Percentiles rank a stretch among this genome's conserved stretches.
Evolutionary conservation across 2,888 invertebrate genomes (phyloP).

Genomic region (Agapetus fuscipes): DNA sequence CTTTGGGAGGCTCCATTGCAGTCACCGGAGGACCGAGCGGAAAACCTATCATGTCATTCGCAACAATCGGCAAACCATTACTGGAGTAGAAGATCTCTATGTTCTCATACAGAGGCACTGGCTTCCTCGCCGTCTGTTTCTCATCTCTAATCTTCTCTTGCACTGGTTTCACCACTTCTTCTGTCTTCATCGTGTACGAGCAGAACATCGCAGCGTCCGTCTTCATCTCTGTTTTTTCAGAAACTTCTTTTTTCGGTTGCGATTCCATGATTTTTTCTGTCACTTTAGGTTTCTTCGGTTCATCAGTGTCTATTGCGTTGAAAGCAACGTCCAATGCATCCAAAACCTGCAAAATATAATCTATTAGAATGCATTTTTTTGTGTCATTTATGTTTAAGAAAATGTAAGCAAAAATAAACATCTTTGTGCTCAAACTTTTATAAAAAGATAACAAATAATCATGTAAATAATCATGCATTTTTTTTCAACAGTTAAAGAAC

Average conservation of each 20-base stretch:
- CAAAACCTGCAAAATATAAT: slow-evolving; percentile 40
- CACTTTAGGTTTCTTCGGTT: slow-evolving; percentile 24
- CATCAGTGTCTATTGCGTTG: slow-evolving; percentile 50
- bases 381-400: too few relatives aligned
- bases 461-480: too few relatives aligned
- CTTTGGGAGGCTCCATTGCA: slow-evolving; percentile 66
- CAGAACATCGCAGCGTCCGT: background rate
- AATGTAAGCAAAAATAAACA: too few relatives aligned
- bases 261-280: slow-evolving; percentile 1
- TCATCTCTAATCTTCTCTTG: slow-evolving; percentile 35
- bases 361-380: too few relatives aligned
- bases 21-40: slow-evolving; percentile 49
- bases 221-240: background rate
- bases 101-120: slow-evolving; percentile 50
- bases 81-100: slow-evolving; percentile 48
- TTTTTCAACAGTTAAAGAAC: too few relatives aligned
- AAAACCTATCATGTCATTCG: slow-evolving; percentile 30
- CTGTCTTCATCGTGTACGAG: slow-evolving; percentile 18
- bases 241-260: slow-evolving; percentile 7
- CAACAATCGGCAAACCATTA: slow-evolving; percentile 26
- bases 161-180: slow-evolving; percentile 29
- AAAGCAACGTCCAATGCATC: slow-evolving; percentile 56
- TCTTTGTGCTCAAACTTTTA: too few relatives aligned
- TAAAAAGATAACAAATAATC: too few relatives aligned
- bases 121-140: slow-evolving; percentile 6